Percentiles rank a stretch among this genome's conserved stretches.
Evolutionary conservation across 2,113 vertebrate species (phyloP).

Genomic region (Barbus barbus): DNA sequence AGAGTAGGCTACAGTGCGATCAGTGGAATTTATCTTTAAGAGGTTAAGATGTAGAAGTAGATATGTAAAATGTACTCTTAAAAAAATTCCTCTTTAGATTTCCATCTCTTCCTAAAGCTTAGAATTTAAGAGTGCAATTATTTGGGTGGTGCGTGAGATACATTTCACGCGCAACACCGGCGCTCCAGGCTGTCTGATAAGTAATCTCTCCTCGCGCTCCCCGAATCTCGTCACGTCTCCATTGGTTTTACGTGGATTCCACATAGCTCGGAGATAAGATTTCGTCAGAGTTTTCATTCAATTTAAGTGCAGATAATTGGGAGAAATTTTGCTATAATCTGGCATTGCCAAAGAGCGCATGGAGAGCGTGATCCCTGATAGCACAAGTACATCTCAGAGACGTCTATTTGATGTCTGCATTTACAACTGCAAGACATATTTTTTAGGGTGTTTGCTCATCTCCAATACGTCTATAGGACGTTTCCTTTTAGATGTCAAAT

Average conservation of each 20-base stretch:
- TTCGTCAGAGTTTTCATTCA: not conserved
- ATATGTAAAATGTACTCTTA: too few species aligned
- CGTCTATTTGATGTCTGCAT: too few species aligned
- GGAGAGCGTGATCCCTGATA: too few species aligned
- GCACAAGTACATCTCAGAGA: too few species aligned
- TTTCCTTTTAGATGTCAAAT: too few species aligned
- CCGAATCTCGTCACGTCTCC: constrained; percentile 47
- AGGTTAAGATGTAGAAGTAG: too few species aligned
- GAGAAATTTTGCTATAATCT: not conserved
- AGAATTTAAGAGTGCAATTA: constrained; percentile 1
- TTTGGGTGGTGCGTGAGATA: constrained; percentile 6
- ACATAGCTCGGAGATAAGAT: constrained; percentile 14
- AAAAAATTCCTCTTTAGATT: not conserved
- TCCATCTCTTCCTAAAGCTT: not conserved
- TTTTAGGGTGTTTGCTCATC: too few species aligned
- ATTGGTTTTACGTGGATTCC: constrained; percentile 10
- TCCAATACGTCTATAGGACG: too few species aligned
- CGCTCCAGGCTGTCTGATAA: constrained; percentile 70
- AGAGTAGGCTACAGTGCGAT: too few species aligned
- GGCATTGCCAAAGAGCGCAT: constrained; percentile 18
- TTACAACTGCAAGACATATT: too few species aligned
- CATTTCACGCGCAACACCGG: not conserved
- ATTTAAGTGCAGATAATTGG: not conserved
- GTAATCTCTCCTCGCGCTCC: too few species aligned
- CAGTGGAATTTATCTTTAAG: too few species aligned